Conservation (phyloP, 2,888 invertebrate genomes). For the Stenotaenia linearis region DNA sequence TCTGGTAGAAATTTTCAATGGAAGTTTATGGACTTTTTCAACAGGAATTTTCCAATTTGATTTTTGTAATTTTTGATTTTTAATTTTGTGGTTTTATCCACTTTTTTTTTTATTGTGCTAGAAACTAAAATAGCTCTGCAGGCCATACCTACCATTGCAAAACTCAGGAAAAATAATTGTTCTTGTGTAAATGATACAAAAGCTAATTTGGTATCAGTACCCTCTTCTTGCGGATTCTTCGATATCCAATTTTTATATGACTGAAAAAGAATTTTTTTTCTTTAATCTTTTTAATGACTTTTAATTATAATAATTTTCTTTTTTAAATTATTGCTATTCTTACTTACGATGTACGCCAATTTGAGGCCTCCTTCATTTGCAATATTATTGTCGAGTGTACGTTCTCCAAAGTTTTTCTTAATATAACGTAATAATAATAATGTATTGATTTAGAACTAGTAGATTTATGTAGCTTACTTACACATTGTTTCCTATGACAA, state of each 20-base stretch:
- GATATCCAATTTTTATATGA: background rate
- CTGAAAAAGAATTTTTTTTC: background rate
- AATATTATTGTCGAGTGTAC: background rate
- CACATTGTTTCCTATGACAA: background rate
- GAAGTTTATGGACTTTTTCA: no score
- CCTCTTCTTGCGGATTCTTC: background rate
- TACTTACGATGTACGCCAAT: background rate
- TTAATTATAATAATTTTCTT: background rate
- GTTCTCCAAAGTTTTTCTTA: background rate
- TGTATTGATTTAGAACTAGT: background rate
- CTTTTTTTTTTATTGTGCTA: no score
- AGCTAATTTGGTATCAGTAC: background rate
- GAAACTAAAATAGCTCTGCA: no score
- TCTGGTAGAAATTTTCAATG: no score
- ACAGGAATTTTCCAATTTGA: no score
- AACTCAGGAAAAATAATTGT: conserved; percentile 24
- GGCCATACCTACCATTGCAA: background rate
- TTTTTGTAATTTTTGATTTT: no score
- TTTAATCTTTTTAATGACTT: background rate
- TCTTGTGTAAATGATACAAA: background rate
- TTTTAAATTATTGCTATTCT: no score
- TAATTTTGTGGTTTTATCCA: no score
- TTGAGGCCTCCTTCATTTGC: background rate
- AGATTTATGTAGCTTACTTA: background rate
- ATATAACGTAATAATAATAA: no score